Base-by-base conservation (phyloP, 2,797 vertebrate genomes). In the Acipenser oxyrinchus region DNA sequence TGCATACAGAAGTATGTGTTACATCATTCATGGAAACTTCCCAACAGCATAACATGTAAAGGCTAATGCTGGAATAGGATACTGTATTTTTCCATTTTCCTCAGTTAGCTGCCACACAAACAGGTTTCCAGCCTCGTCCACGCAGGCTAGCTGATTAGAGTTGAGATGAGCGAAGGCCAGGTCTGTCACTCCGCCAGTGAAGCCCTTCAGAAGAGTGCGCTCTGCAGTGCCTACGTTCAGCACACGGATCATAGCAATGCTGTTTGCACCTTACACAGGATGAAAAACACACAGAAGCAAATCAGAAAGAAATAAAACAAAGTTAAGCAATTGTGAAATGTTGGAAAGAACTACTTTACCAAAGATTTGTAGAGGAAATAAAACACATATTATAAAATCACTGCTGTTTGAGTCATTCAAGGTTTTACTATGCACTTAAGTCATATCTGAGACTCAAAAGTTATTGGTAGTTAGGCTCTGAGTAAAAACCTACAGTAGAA, bases 81-180 rank as follows among this genome's bases (percentile, higher is more conserved):
- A 97, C 93, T 93, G 89, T 76, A 99, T 98, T 83, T 97, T 98
- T 75, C 83, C 87, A 75, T 83, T 92, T 57, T 91, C 84, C 84
- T 91, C 92, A 71, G 93, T 91, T 71, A 99, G 89, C 73, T 92
- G 93, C 96, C 97, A 99, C 51, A 99, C 93, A 66, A 98, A 95
- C 68, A 99, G 87, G 85, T 93, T 95, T 69, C 97, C 97, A 0
- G 94, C 94, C 81, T 99, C 96, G 70, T 99, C 97, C 8, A 99
- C 88, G 62, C 95, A 98, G 7, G 95, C 96, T 80, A 99, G 76
- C 72, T 97, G 89, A 67, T 90, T 93, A 60, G 96, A 99, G 84
- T 97, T 95, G 48, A 98, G 92, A 69, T 99, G 96, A 69, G 97
- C 96, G n/a, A 99, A 99, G 13, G 95, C 94, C 82, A 99, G 83